Conservation (phyloP, 2,113 vertebrate species). For the Protobothrops flavoviridis region DNA sequence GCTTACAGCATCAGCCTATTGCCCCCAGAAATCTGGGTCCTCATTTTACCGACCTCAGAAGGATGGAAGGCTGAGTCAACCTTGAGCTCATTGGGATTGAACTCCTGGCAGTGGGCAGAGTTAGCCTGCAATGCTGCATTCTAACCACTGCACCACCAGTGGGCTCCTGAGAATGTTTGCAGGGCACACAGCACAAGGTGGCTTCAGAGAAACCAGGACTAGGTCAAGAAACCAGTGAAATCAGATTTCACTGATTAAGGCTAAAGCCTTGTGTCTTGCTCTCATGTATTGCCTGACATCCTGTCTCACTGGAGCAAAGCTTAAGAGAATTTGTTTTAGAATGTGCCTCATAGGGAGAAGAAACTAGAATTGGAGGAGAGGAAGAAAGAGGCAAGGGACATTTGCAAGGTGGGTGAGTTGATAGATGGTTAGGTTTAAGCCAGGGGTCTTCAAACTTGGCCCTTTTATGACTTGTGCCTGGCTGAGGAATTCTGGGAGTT, state of each 20-base stretch:
- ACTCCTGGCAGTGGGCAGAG: not conserved
- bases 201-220: not conserved
- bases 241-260: not conserved
- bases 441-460: no score
- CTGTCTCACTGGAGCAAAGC: not conserved
- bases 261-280: not conserved
- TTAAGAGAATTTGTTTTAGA: not conserved
- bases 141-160: not conserved
- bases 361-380: not conserved
- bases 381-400: not conserved
- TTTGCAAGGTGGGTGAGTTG: not conserved
- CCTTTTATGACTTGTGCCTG: no score
- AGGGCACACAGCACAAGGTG: not conserved
- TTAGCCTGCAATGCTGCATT: not conserved
- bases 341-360: not conserved
- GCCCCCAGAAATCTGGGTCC: not conserved
- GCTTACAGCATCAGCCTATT: not conserved
- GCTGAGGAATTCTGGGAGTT: no score
- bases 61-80: not conserved
- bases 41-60: not conserved
- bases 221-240: not conserved
- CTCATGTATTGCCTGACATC: not conserved
- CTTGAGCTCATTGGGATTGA: not conserved
- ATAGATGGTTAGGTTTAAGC: not conserved
- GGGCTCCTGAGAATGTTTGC: not conserved